These are phyloP conservation scores for Pollimyrus isidori DNA, from an alignment of 2,113 vertebrate genomes.

Conservation along the genomic window DNA sequence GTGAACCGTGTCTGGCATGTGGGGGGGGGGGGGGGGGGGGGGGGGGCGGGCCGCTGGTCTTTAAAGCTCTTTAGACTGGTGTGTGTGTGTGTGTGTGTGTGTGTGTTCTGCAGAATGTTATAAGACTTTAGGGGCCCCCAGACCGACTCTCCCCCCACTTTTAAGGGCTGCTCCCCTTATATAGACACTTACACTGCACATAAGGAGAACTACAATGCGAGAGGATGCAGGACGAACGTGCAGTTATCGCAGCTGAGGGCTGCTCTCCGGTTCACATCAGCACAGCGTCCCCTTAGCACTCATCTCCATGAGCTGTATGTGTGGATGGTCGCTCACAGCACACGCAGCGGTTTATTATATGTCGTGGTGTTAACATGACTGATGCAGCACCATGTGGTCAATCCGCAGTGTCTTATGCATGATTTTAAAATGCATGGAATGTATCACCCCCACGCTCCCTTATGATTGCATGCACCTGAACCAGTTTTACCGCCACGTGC, in stretches of 20 bases:
- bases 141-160: neutral
- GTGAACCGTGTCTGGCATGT: neutral
- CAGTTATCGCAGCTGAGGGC: neutral
- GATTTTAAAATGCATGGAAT: neutral
- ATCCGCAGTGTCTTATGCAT: neutral
- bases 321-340: neutral
- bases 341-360: conserved; percentile 11
- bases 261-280: neutral
- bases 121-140: neutral
- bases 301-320: neutral
- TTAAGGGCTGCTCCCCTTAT: neutral
- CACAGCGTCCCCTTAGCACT: neutral
- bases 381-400: neutral
- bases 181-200: neutral
- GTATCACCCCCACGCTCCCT: neutral
- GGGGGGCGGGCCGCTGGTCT: no score
- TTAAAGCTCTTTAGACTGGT: neutral
- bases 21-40: neutral
- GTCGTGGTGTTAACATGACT: neutral
- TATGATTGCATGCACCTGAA: neutral
- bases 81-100: neutral
- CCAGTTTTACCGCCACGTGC: neutral
- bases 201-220: neutral
- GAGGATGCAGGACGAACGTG: neutral
- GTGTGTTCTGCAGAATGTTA: neutral